Conservation (phyloP, 2,888 invertebrate genomes). For the Chymomyza amoena region DNA sequence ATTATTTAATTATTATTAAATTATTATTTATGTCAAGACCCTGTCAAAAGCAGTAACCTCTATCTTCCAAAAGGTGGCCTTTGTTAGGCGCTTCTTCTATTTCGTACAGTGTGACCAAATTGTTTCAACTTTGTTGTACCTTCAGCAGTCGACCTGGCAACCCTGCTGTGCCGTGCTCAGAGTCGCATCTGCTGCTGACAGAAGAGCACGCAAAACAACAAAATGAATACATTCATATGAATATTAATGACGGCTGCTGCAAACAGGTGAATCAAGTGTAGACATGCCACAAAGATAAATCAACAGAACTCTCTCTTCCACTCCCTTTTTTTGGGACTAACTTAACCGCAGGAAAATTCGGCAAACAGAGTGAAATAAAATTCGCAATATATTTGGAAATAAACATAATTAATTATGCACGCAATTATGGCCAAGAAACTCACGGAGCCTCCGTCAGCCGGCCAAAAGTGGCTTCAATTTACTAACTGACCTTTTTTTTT, state of each 20-base stretch:
- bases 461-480: constrained; percentile 28
- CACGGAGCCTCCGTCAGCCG: background rate
- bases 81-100: no score
- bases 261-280: background rate
- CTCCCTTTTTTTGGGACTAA: background rate
- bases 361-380: background rate
- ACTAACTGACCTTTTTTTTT: constrained; percentile 9
- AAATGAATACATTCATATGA: constrained; percentile 32
- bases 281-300: constrained; percentile 1
- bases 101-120: background rate
- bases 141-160: background rate
- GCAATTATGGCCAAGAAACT: constrained; percentile 31
- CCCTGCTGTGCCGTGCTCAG: background rate
- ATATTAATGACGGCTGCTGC: constrained; percentile 44
- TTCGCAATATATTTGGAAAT: background rate
- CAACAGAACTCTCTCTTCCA: background rate
- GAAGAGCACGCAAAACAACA: constrained; percentile 1
- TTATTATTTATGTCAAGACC: no score
- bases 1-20: no score
- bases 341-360: constrained; percentile 1
- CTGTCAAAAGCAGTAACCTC: no score
- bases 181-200: constrained; percentile 16
- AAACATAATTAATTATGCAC: constrained; percentile 46
- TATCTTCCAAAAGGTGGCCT: no score
- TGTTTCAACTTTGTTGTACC: background rate